Conservation (phyloP, 2,113 vertebrate species). For the Nothobranchius furzeri region DNA sequence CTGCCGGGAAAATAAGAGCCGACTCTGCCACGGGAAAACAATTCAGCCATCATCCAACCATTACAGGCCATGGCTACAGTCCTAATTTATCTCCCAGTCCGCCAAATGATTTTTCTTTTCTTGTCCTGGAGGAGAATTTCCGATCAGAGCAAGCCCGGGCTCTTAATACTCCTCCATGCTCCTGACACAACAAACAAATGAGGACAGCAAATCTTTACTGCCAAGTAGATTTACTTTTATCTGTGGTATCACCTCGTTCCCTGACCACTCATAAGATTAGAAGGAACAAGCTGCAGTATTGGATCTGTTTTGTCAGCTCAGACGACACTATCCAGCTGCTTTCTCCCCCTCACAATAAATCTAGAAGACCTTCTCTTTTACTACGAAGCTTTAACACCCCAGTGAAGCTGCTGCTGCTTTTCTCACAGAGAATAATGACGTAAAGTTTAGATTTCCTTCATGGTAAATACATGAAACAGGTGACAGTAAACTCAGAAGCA, state of each 20-base stretch:
- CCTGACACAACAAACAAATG: constrained; percentile 70
- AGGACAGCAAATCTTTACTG: constrained; percentile 69
- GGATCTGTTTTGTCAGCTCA: constrained; percentile 70
- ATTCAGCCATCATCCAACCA: constrained; percentile 59
- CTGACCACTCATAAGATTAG: constrained; percentile 70
- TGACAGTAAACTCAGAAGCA: neutral
- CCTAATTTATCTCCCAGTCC: constrained; percentile 59
- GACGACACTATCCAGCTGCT: constrained; percentile 48
- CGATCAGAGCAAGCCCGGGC: constrained; percentile 31
- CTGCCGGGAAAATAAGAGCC: constrained; percentile 59
- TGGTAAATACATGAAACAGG: neutral
- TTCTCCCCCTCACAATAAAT: constrained; percentile 49
- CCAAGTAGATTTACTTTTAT: constrained; percentile 74
- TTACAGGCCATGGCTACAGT: constrained; percentile 37
- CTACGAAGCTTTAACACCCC: constrained; percentile 35
- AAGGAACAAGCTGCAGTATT: constrained; percentile 55
- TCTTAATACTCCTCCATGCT: constrained; percentile 47
- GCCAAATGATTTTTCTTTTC: neutral
- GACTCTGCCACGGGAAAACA: constrained; percentile 54
- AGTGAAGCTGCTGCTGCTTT: neutral
- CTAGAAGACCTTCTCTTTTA: constrained; percentile 27
- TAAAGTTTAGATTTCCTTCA: constrained; percentile 12
- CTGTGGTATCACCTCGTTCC: constrained; percentile 56
- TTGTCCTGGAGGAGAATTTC: constrained; percentile 30
- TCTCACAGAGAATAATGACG: constrained; percentile 15